Evolutionary conservation across 2,797 vertebrate species (phyloP).

Genomic region (Xiphorhynchus erythropygius): DNA sequence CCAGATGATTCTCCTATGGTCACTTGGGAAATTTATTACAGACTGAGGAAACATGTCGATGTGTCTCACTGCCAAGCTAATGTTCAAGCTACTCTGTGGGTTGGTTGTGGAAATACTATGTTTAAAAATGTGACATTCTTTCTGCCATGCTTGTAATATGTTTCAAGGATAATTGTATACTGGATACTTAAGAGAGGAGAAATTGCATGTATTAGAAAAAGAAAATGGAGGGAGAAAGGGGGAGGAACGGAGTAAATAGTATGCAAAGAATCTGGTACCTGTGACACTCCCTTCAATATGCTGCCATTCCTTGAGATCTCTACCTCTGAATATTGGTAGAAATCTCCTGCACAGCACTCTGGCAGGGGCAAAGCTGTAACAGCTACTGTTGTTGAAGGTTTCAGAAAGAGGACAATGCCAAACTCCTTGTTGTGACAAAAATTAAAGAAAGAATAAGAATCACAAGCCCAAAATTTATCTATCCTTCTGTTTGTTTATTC

Average conservation of each 20-base stretch:
- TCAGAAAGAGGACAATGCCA: neutral
- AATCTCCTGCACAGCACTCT: neutral
- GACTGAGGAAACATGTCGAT: neutral
- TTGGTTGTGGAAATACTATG: neutral
- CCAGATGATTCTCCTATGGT: neutral
- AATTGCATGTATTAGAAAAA: neutral
- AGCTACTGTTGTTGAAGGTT: neutral
- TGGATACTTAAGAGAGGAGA: neutral
- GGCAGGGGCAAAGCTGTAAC: neutral
- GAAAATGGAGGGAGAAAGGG: neutral
- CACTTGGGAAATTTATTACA: neutral
- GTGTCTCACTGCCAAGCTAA: neutral
- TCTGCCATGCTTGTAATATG: neutral
- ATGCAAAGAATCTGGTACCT: neutral
- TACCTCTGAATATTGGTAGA: neutral
- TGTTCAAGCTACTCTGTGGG: neutral
- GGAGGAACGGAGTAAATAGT: neutral
- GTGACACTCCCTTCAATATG: neutral
- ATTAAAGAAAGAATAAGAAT: neutral
- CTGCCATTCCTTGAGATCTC: neutral
- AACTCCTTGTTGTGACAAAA: neutral
- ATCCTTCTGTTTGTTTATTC: accelerated
- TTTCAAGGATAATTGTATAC: neutral
- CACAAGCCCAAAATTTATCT: accelerated
- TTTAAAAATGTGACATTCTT: neutral